Percentiles rank a stretch among this genome's conserved stretches.
phyloP scores from a whole-genome alignment of 1,140 invertebrate species.

The Solenopsis fugax region DNA sequence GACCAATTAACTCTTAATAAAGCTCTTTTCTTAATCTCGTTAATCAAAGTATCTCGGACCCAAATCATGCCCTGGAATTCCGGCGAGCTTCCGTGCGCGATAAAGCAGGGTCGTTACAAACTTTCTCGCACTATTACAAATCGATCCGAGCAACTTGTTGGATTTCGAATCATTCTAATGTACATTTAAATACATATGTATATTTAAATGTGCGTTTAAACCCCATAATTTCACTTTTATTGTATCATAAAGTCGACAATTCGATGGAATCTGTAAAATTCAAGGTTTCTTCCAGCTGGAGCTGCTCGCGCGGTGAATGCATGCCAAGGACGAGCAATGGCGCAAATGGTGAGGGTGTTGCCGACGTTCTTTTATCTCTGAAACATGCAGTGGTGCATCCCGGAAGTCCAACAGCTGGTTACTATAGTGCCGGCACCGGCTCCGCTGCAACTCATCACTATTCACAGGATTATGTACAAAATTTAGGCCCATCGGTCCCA shows the following conservation, averaged over 20 bases:
- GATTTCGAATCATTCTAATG: no score
- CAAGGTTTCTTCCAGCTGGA: conserved; percentile 80
- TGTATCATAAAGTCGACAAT: background rate
- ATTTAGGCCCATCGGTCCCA: conserved; percentile 83
- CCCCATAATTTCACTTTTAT: background rate
- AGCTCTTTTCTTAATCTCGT: no score
- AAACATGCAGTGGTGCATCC: conserved; percentile 96
- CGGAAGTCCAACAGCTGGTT: conserved; percentile 87
- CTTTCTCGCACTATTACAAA: no score
- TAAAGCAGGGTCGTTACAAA: no score
- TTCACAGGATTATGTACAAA: conserved; percentile 85
- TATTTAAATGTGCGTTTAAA: no score
- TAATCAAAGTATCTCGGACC: no score
- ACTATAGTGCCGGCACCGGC: conserved; percentile 80
- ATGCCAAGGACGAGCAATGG: conserved; percentile 80
- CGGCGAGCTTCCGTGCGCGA: no score
- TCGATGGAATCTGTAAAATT: conserved; percentile 58
- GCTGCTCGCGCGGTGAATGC: conserved; percentile 84
- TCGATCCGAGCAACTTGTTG: no score
- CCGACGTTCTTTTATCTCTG: conserved; percentile 94
- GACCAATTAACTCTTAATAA: no score
- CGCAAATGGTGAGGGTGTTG: conserved; percentile 89
- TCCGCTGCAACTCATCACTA: conserved; percentile 83
- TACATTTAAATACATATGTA: no score
- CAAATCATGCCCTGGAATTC: no score